phyloP scores from a whole-genome alignment of 2,888 invertebrate genomes.

The Listrodromus nycthemerus region DNA sequence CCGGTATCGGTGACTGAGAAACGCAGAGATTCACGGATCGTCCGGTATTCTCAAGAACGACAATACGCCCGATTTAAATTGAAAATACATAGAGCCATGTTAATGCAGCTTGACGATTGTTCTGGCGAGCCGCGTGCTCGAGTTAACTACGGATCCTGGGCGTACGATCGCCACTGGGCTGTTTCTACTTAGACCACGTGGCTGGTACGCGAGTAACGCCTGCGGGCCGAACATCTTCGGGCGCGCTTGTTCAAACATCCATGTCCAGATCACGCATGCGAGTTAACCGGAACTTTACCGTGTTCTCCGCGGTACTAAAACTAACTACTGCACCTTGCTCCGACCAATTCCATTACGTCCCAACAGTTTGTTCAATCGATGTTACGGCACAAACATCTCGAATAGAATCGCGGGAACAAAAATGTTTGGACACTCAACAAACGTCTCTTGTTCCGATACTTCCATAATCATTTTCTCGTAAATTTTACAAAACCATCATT shows the following conservation, averaged over 20 bases:
- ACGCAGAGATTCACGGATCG: not conserved
- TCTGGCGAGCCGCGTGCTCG: not conserved
- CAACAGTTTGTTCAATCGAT: not conserved
- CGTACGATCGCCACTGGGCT: conserved; percentile 1
- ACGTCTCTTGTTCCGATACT: too few species aligned
- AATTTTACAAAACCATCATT: too few species aligned
- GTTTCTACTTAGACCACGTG: conserved; percentile 15
- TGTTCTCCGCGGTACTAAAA: not conserved
- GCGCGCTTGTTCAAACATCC: not conserved
- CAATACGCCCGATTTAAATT: not conserved
- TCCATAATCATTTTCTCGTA: too few species aligned
- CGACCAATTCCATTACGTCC: not conserved
- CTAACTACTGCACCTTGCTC: not conserved
- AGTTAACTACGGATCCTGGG: not conserved
- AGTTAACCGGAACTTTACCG: not conserved
- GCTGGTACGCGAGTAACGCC: not conserved
- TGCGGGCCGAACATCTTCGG: not conserved
- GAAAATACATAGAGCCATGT: not conserved
- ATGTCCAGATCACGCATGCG: not conserved
- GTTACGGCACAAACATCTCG: not conserved
- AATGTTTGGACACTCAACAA: too few species aligned
- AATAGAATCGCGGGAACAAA: too few species aligned
- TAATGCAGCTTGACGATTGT: not conserved
- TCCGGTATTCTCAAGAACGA: not conserved
- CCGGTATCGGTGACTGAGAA: not conserved